Conservation (phyloP, 2,113 vertebrate species). For the Xenopus laevis region DNA sequence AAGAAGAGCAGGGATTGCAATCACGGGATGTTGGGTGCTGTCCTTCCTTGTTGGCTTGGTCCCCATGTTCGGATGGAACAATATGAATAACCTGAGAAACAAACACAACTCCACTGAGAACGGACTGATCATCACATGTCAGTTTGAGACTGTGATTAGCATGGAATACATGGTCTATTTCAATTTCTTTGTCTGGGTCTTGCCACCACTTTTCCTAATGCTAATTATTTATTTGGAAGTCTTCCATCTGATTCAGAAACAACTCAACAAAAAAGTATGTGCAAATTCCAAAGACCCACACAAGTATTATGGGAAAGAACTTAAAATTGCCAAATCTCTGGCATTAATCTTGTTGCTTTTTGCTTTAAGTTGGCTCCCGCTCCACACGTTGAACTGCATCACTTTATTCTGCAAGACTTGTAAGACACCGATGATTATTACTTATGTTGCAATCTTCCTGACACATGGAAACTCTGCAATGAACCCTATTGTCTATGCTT, state of each 20-base stretch:
- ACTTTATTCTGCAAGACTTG: constrained; percentile 79
- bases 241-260: constrained; percentile 93
- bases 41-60: constrained; percentile 85
- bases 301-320: constrained; percentile 90
- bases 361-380: constrained; percentile 88
- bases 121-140: constrained; percentile 69
- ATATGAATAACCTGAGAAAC: constrained; percentile 62
- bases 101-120: constrained; percentile 54
- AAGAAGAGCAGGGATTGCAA: constrained; percentile 75
- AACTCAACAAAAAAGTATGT: constrained; percentile 86
- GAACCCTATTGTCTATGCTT: constrained; percentile 93
- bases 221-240: constrained; percentile 89
- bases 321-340: constrained; percentile 90
- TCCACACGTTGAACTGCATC: constrained; percentile 89
- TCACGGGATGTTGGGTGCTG: constrained; percentile 84
- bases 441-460: constrained; percentile 86
- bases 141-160: constrained; percentile 91
- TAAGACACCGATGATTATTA: constrained; percentile 59
- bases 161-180: constrained; percentile 99
- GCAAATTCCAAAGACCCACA: constrained; percentile 78
- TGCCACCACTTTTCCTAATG: constrained; percentile 89
- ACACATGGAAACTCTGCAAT: constrained; percentile 91
- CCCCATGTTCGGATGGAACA: constrained; percentile 94
- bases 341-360: constrained; percentile 91
- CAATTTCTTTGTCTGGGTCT: constrained; percentile 94